Percentiles rank a stretch among this genome's conserved stretches.
Evolutionary conservation across 2,797 vertebrate species (phyloP).

Genomic region (Sarcoramphus papa): DNA sequence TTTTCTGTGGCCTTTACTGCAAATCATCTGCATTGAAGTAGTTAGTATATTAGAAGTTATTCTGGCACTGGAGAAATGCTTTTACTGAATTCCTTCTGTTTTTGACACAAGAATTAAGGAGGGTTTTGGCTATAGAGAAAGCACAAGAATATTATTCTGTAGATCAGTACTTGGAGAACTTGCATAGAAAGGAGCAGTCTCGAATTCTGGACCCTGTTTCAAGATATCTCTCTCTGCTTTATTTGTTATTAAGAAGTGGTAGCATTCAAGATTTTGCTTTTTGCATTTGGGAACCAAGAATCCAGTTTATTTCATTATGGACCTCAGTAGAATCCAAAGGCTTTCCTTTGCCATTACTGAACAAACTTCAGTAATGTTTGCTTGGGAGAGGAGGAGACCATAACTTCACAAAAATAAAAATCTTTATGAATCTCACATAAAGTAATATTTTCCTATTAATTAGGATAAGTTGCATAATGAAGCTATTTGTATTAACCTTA

Average conservation of each 20-base stretch:
- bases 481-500: background rate
- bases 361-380: background rate
- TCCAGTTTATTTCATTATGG: background rate
- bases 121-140: background rate
- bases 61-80: background rate
- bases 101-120: background rate
- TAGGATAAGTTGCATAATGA: background rate
- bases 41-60: background rate
- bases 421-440: background rate
- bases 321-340: background rate
- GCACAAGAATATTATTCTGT: background rate
- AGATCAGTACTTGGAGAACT: background rate
- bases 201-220: fast-evolving
- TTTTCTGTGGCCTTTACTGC: background rate
- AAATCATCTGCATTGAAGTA: background rate
- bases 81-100: background rate
- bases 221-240: background rate
- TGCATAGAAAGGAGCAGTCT: background rate
- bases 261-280: background rate
- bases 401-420: background rate
- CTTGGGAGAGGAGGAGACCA: background rate
- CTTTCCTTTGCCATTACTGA: background rate
- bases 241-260: background rate
- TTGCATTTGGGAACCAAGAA: background rate
- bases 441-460: background rate